These are phyloP conservation scores for Peromyscus eremicus DNA, from an alignment of 2,797 vertebrate genomes.

Conservation along the genomic window DNA sequence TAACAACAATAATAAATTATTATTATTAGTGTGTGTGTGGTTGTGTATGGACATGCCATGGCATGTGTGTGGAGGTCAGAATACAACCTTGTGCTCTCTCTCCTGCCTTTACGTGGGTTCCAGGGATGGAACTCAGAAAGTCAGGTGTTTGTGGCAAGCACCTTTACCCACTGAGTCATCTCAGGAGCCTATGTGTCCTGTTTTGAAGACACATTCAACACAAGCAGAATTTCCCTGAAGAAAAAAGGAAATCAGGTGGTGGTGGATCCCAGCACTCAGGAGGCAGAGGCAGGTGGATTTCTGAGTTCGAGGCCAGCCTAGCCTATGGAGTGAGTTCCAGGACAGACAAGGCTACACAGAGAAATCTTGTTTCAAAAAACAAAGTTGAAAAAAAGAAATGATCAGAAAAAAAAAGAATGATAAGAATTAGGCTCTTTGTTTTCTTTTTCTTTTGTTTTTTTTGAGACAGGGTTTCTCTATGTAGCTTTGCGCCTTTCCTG, in stretches of 20 bases:
- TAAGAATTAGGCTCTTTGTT: no score
- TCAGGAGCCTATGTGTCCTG: neutral
- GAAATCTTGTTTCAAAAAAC: no score
- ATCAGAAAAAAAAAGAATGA: no score
- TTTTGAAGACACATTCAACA: neutral
- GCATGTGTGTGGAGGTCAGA: neutral
- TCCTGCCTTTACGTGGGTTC: neutral
- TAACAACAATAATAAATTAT: no score
- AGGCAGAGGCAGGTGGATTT: neutral
- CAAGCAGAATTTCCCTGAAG: neutral
- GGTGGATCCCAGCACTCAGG: neutral
- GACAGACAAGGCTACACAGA: neutral
- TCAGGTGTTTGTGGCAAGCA: neutral
- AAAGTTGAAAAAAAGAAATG: no score
- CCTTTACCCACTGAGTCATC: neutral
- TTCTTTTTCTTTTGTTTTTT: no score
- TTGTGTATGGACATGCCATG: neutral
- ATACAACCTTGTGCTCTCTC: neutral
- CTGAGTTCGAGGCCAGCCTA: neutral
- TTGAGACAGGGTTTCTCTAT: no score
- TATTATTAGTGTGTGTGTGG: neutral
- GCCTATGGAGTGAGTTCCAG: neutral
- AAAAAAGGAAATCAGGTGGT: neutral
- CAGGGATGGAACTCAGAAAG: neutral
- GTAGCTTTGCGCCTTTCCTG: no score